These are phyloP conservation scores for Equus przewalskii DNA, from an alignment of 2,113 vertebrate genomes.

Conservation along the genomic window DNA sequence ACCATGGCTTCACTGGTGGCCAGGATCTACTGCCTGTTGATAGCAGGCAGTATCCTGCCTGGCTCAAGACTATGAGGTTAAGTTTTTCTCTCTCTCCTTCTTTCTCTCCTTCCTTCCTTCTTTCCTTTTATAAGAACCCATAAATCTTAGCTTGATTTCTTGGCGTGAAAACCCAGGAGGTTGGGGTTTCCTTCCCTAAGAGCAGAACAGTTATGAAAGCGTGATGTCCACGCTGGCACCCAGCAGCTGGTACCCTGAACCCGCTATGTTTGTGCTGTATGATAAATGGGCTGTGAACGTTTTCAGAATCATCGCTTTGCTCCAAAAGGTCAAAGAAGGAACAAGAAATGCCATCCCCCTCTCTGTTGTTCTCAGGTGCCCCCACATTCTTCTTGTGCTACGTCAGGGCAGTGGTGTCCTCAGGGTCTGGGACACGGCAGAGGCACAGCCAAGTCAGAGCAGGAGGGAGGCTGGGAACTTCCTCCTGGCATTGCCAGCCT, in stretches of 20 bases:
- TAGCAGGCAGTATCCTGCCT: constrained; percentile 25
- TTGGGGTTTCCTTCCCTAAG: constrained; percentile 74
- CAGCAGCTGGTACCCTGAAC: neutral
- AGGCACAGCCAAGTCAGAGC: neutral
- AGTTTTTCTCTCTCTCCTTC: constrained; percentile 76
- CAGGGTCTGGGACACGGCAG: neutral
- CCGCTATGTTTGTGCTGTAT: neutral
- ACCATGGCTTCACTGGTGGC: constrained; percentile 66
- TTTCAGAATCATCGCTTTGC: constrained; percentile 55
- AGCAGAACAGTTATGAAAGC: constrained; percentile 47
- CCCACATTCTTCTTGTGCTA: neutral
- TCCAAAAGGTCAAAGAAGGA: constrained; percentile 44
- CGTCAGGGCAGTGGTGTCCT: neutral
- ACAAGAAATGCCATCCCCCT: constrained; percentile 44
- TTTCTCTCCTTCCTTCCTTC: neutral
- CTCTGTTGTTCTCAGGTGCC: neutral
- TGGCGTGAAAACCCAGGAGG: constrained; percentile 68
- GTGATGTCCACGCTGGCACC: constrained; percentile 45
- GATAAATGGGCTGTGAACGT: constrained; percentile 57
- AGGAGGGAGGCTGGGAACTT: neutral
- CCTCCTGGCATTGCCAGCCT: neutral
- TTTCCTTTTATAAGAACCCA: constrained; percentile 53
- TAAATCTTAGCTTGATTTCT: constrained; percentile 81
- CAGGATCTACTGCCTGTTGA: constrained; percentile 79
- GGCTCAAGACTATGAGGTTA: constrained; percentile 72